Base-by-base conservation (phyloP, 2,113 vertebrate genomes). In the Mugil cephalus region DNA sequence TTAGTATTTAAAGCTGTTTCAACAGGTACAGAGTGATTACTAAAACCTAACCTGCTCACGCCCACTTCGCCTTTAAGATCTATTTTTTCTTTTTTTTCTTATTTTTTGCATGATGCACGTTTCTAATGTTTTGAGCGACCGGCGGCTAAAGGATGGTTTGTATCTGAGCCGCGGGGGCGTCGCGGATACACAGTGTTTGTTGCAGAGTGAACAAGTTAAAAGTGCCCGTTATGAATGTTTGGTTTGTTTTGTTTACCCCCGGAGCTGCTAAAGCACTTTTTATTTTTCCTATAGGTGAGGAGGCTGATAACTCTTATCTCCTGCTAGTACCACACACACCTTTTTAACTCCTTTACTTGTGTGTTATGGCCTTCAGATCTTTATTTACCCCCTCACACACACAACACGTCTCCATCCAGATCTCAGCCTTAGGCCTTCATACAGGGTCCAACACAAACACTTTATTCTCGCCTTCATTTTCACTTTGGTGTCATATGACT, bases 181-280 rank as follows among this genome's bases (percentile, higher is more conserved):
- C 6, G 21, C 8, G 74, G 69, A 56, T 34, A 51, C 67, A 62
- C 73, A 53, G 45, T 73, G 74, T 89, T 77, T 83, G 76, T 77
- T 83, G 76, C 81, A 62, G 63, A 82, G 72, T 52, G 74, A 72
- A 85, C 56, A 69, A 46, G 67, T 83, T 85, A 3, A 50, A 88
- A 87, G 80, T 88, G 82, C 77, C 87, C 61, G 66, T 87, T 87
- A 54, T 84, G 86, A 90, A 90, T 91, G 84, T 91, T 87, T n/a
- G n/a, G n/a, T n/a, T n/a, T n/a, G n/a, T n/a, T n/a, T n/a, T 90
- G 80, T 88, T 90, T 87, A 86, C 77, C 84, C 89, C 85, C 19
- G 24, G 50, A 89, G 83, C 87, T 88, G 80, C 85, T 85, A 2
- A 87, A 90, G 90, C 90, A 90, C 88, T 89, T 91, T 88, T 73